These are phyloP conservation scores for Orchestia grillus DNA, from an alignment of 1,140 invertebrate genomes.

Conservation along the genomic window DNA sequence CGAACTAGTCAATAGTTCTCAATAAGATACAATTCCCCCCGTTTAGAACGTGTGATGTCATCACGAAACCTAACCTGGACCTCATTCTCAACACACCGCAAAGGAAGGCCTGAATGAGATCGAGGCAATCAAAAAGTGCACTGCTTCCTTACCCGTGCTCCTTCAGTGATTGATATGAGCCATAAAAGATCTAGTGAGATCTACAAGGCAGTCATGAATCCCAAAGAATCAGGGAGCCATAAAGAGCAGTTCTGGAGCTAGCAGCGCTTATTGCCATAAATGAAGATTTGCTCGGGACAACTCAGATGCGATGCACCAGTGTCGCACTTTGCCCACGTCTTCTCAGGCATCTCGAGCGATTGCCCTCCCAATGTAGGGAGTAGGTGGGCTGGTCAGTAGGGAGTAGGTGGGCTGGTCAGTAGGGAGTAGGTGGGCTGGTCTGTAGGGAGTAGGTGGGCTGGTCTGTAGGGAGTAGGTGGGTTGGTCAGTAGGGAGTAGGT, in stretches of 20 bases:
- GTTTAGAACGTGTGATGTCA: too few relatives aligned
- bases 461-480: too few relatives aligned
- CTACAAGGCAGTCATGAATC: not conserved
- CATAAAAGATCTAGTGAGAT: not conserved
- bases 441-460: too few relatives aligned
- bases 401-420: too few relatives aligned
- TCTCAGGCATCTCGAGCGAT: not conserved
- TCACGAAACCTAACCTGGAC: too few relatives aligned
- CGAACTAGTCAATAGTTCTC: too few relatives aligned
- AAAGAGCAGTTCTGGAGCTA: not conserved
- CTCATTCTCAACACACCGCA: not conserved
- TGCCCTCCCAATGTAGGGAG: not conserved
- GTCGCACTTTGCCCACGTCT: not conserved
- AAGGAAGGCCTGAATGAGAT: not conserved
- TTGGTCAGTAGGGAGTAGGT: too few relatives aligned
- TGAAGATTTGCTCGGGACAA: constrained; percentile 4
- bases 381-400: not conserved
- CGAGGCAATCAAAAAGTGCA: not conserved
- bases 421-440: too few relatives aligned
- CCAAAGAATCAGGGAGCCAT: constrained; percentile 2
- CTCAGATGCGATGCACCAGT: constrained; percentile 1
- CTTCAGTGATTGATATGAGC: not conserved
- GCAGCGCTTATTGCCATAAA: constrained; percentile 34
- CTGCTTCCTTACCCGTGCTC: not conserved
- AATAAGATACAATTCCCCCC: too few relatives aligned